Evolutionary conservation across 2,888 invertebrate species (phyloP).

Genomic region (Thera britannica): DNA sequence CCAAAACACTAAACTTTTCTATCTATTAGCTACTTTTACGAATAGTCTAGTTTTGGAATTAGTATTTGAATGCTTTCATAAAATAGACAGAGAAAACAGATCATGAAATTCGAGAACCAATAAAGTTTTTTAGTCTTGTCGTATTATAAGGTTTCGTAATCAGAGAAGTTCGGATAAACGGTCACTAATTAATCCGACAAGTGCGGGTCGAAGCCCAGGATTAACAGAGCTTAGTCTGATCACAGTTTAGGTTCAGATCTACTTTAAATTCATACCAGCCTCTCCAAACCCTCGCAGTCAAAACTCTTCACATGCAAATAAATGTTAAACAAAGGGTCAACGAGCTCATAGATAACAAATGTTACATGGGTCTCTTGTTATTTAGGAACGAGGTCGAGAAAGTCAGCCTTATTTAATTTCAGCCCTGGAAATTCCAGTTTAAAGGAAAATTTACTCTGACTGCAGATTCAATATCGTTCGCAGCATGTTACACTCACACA

Average conservation of each 20-base stretch:
- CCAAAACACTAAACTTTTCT: neutral
- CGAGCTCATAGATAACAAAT: slow-evolving; percentile 30
- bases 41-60: neutral
- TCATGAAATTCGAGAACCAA: too few species aligned
- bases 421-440: neutral
- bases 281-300: slow-evolving; percentile 17
- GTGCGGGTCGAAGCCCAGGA: neutral
- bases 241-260: slow-evolving; percentile 10
- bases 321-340: slow-evolving; percentile 31
- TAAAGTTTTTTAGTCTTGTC: neutral
- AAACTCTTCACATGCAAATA: slow-evolving; percentile 33
- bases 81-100: too few species aligned
- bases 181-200: slow-evolving; percentile 1
- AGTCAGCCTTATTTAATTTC: neutral
- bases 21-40: neutral
- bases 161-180: neutral
- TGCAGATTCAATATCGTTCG: slow-evolving; percentile 1
- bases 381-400: neutral
- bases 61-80: too few species aligned
- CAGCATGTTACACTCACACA: neutral
- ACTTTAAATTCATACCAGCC: slow-evolving; percentile 23
- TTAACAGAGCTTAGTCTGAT: slow-evolving; percentile 13
- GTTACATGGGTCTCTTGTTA: slow-evolving; percentile 22
- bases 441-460: neutral
- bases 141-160: neutral